These are phyloP conservation scores for Disparrhopalites patrizii DNA, from an alignment of 2,888 invertebrate species.

Conservation along the genomic window DNA sequence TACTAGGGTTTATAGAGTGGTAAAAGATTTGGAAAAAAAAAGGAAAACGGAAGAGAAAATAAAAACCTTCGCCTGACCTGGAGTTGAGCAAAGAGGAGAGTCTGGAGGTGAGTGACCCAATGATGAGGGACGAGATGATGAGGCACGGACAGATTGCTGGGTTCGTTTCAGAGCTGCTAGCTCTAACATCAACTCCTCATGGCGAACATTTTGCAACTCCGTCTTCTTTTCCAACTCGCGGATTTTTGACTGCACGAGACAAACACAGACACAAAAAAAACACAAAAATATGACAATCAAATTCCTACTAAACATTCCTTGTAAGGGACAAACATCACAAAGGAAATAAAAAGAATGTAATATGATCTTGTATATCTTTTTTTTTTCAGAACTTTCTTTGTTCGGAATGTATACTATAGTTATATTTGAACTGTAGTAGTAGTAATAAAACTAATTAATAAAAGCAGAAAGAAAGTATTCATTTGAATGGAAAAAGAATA, in stretches of 20 bases:
- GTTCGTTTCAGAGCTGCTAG: conserved; percentile 66
- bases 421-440: too few species aligned
- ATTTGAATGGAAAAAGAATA: too few species aligned
- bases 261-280: not conserved
- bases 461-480: too few species aligned
- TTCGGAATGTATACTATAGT: too few species aligned
- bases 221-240: conserved; percentile 91
- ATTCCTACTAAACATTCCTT: not conserved
- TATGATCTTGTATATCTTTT: not conserved
- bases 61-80: conserved; percentile 38
- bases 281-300: not conserved
- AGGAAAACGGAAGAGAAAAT: not conserved
- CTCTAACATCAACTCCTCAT: conserved; percentile 87
- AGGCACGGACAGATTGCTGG: conserved; percentile 49
- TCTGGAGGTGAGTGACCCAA: conserved; percentile 47
- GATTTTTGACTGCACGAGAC: conserved; percentile 51
- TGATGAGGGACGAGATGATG: conserved; percentile 47
- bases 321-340: not conserved
- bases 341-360: not conserved
- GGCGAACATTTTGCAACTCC: conserved; percentile 64
- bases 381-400: too few species aligned
- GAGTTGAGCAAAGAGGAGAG: conserved; percentile 48
- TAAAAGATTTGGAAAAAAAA: not conserved
- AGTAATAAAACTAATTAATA: too few species aligned
- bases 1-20: too few species aligned